Conservation (phyloP, 2,113 vertebrate species). For the Petroica traversi region DNA sequence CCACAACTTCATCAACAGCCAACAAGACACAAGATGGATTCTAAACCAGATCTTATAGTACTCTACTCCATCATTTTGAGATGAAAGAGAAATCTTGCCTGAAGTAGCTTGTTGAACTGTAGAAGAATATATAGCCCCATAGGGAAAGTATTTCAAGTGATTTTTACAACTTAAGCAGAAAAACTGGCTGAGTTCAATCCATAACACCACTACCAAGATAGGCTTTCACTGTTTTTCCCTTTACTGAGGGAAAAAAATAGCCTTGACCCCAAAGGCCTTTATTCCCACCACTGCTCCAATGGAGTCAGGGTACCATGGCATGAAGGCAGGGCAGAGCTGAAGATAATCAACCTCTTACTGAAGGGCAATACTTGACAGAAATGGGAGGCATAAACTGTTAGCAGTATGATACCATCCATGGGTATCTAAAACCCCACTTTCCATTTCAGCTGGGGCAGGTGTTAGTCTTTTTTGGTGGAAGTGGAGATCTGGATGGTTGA, state of each 20-base stretch:
- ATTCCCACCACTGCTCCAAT: neutral
- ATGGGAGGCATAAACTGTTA: neutral
- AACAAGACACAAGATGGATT: neutral
- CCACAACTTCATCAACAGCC: neutral
- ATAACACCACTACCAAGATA: neutral
- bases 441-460: neutral
- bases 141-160: neutral
- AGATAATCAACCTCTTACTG: neutral
- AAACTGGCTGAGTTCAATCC: neutral
- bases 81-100: neutral
- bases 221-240: neutral
- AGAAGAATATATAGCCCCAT: neutral
- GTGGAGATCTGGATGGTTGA: neutral
- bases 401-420: neutral
- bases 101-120: neutral
- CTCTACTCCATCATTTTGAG: neutral
- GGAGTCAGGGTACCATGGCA: neutral
- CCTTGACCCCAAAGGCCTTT: neutral
- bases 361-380: neutral
- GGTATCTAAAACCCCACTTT: neutral
- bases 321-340: neutral
- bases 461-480: neutral
- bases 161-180: conserved; percentile 22
- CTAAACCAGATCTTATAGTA: neutral
- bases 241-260: neutral